phyloP scores from a whole-genome alignment of 2,888 invertebrate genomes.

The Archaeoteleia sp. region DNA sequence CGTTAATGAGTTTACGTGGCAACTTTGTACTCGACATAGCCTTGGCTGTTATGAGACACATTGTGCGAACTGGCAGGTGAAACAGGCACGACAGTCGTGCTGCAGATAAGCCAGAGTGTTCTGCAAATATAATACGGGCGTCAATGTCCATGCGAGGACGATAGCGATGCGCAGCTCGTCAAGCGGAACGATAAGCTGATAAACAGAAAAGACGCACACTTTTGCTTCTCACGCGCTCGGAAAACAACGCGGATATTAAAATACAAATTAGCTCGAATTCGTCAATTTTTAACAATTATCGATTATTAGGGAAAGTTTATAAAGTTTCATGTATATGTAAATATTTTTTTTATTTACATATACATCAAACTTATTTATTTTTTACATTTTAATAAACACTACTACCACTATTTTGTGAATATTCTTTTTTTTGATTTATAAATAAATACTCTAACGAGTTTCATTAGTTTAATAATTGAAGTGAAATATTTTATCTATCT shows the following conservation, averaged over 20 bases:
- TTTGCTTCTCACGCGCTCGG: slow-evolving; percentile 63
- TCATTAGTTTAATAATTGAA: no score
- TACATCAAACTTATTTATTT: no score
- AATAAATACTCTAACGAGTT: no score
- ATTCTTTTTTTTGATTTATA: no score
- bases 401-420: no score
- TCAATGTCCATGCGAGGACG: slow-evolving; percentile 50
- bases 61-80: slow-evolving; percentile 55
- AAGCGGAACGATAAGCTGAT: slow-evolving; percentile 66
- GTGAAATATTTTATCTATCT: no score
- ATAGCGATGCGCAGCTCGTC: slow-evolving; percentile 58
- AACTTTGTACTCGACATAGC: slow-evolving; percentile 37
- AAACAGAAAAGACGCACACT: slow-evolving; percentile 56
- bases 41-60: slow-evolving; percentile 49
- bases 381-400: no score
- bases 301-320: no score
- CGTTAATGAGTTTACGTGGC: slow-evolving; percentile 45
- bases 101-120: slow-evolving; percentile 47
- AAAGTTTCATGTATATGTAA: no score
- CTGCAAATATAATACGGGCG: slow-evolving; percentile 57
- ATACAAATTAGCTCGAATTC: no score
- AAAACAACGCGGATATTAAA: not conserved
- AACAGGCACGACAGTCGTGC: slow-evolving; percentile 43
- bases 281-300: no score
- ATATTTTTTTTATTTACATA: no score